Percentiles rank a stretch among this genome's conserved stretches.
Conservation (phyloP, 2,888 invertebrate species). For the Diarsia rubi region DNA sequence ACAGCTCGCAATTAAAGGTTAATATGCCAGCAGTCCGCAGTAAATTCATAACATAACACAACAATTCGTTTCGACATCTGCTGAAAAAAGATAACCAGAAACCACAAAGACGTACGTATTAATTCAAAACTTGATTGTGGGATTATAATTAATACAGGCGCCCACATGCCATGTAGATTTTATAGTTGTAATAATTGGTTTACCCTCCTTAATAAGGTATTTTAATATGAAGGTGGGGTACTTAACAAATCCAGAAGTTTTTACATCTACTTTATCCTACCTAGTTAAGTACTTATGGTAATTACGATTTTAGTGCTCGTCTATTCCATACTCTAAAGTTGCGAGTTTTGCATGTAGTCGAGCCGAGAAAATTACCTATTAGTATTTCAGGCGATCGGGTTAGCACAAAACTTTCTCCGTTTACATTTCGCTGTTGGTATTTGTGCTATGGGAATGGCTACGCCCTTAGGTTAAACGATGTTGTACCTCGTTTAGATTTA, state of each 20-base stretch:
- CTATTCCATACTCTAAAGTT: constrained; percentile 43
- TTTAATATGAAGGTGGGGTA: neutral
- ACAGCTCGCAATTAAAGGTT: neutral
- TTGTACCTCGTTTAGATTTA: constrained; percentile 71
- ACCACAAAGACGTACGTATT: neutral
- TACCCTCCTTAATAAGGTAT: neutral
- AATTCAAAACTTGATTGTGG: neutral
- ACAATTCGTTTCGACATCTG: neutral
- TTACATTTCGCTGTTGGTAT: constrained; percentile 85
- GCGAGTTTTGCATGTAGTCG: constrained; percentile 67
- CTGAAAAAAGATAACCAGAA: neutral
- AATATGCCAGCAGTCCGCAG: constrained; percentile 11
- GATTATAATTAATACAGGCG: neutral
- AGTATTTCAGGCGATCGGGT: constrained; percentile 84
- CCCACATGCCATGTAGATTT: neutral
- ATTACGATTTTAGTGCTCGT: neutral
- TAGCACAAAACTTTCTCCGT: constrained; percentile 85
- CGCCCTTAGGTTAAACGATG: constrained; percentile 79
- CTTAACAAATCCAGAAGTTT: neutral
- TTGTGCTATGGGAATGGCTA: constrained; percentile 83
- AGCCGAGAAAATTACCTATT: constrained; percentile 66
- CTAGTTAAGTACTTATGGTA: neutral
- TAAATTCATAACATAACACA: neutral
- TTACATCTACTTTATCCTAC: neutral
- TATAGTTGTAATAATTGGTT: neutral